Base-by-base conservation (phyloP, 2,888 invertebrate species). In the Diadegma fenestrale region DNA sequence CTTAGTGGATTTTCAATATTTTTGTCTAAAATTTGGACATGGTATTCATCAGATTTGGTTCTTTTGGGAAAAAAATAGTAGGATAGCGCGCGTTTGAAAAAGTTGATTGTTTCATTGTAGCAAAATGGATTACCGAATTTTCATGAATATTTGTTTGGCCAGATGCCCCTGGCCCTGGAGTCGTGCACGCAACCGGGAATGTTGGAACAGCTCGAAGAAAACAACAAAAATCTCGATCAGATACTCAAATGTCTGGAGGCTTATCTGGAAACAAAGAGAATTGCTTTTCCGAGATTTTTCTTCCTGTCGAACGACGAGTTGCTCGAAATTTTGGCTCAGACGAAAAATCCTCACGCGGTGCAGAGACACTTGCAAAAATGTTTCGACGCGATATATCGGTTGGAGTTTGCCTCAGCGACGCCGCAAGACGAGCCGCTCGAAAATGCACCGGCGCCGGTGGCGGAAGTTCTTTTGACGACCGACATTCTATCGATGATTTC, bases 171-270 rank as follows among this genome's bases (percentile, higher is more conserved):
- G 45, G 98, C 98, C 0, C 95, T 98, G 95, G 96, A 97, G 86
- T 97, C 97, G 0, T 97, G 97, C 79, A 96, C 96, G 1, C 96
- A 96, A 88, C 96, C 96, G 0, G 96, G 96, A 17, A 94, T 97
- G 8, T 95, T 96, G 87, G 96, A 97, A 87, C 95, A 95, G 58
- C 95, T 98, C 30, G 94, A 95, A 58, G 96, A 95, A 82, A 97
- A 97, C 90, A 98, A 98, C 92, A 95, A 95, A 58, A 95, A 98
- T 90, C 94, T 99, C 73, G 98, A 98, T 90, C 97, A 97, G 93
- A 98, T 99, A 61, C 96, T 97, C 95, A 98, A 98, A 91, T 98
- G 98, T 89, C 95, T 99, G 43, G 98, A 98, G 92, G 97, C 97
- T 0, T 98, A 98, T 92, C 94, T 98, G 80, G 98, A 98, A 94